Evolutionary conservation across 2,888 invertebrate species (phyloP).

Genomic region (Hydraecia micacea): DNA sequence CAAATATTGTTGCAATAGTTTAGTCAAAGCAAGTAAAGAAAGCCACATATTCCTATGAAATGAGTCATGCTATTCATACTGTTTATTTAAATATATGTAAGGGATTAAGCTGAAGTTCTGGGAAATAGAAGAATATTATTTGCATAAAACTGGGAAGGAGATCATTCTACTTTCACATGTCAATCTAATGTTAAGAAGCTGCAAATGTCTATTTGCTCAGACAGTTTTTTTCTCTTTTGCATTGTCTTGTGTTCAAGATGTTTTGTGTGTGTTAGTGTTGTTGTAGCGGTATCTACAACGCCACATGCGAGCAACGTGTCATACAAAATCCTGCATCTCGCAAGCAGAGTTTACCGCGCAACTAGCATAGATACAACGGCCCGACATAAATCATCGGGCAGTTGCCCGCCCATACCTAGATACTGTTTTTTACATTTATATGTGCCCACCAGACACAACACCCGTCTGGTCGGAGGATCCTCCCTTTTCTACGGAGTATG

Average conservation of each 20-base stretch:
- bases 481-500: no score
- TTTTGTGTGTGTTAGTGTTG: not conserved
- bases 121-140: no score
- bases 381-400: no score
- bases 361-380: no score
- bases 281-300: no score
- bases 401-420: no score
- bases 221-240: not conserved
- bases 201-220: not conserved
- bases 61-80: constrained; percentile 25
- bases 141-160: constrained; percentile 16
- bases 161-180: constrained; percentile 29
- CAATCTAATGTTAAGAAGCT: not conserved
- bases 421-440: no score
- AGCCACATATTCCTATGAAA: constrained; percentile 13
- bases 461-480: no score
- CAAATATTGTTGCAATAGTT: constrained; percentile 39
- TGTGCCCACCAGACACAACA: no score
- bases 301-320: no score
- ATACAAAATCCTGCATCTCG: no score
- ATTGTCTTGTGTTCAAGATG: not conserved
- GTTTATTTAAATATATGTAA: constrained; percentile 8
- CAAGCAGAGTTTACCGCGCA: no score
- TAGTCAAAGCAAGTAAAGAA: constrained; percentile 35
- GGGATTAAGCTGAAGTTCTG: constrained; percentile 14